Base-by-base conservation (phyloP, 2,113 vertebrate genomes). In the Pongo abelii region DNA sequence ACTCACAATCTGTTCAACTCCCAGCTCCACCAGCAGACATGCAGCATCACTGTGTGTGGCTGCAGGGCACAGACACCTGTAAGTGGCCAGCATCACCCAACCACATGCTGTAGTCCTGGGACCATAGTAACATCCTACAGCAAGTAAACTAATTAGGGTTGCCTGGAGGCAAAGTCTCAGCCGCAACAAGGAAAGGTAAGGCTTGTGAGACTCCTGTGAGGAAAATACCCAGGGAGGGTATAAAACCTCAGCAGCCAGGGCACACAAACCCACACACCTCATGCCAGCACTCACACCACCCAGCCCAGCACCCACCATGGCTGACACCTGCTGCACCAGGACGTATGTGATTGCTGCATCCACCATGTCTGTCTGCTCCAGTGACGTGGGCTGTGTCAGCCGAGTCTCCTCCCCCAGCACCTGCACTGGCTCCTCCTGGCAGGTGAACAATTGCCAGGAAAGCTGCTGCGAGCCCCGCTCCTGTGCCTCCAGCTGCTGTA, bases 111-210 rank as follows among this genome's bases (percentile, higher is more conserved):
- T 43, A 12, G 10, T 35, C 85, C 40, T 3, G 16, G 23, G 5
- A 52, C 23, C 55, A 55, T 2, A 4, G 2, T 9, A 35, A 70
- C 27, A 10, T 7, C 57, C 5, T 13, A 18, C 25, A 6, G 14
- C 11, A 64, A 12, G 50, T 38, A 46, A 80, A 46, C 61, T 20
- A 67, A 23, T 18, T 18, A 55, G 38, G 32, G 16, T 13, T 57
- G 16, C 59, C 74, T 8, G 13, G 23, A 40, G 17, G 48, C 35
- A 81, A 52, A 2, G 14, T 10, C 10, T 25, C 32, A 30, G n/a
- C 57, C 32, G 16, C 67, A 70, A 90, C 8, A 48, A 96, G 95
- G 81, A 96, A 96, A 35, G 12, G 75, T 72, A 92, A 93, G 32
- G 2, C 6, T 38, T 57, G 6, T 4, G 22, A 18, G 25, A 17